Evolutionary conservation across 1,140 invertebrate genomes (phyloP).

Genomic region (Eumeta japonica): DNA sequence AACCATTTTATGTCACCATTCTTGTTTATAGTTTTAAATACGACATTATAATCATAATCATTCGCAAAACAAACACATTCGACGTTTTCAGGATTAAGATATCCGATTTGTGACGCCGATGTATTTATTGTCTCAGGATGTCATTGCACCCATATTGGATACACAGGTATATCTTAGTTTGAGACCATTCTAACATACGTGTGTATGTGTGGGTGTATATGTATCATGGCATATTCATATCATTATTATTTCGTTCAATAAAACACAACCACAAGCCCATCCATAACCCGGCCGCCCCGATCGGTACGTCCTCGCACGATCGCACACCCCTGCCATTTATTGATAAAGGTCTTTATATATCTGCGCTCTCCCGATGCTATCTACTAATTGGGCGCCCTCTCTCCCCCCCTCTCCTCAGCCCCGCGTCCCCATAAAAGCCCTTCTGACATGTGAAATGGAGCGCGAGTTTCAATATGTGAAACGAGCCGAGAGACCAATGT

Average conservation of each 20-base stretch:
- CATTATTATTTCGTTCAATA: background rate
- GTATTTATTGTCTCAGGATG: too few species aligned
- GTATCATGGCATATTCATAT: background rate
- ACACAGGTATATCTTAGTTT: too few species aligned
- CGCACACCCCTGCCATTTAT: conserved; percentile 1
- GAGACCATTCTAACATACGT: background rate
- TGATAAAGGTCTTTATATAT: conserved; percentile 1
- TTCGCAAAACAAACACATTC: too few species aligned
- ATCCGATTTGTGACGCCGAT: too few species aligned
- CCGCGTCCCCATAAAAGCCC: conserved; percentile 26
- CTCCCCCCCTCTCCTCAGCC: conserved; percentile 18
- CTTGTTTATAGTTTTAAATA: too few species aligned
- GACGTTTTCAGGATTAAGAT: too few species aligned
- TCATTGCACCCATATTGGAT: too few species aligned
- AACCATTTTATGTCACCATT: too few species aligned
- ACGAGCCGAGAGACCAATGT: conserved; percentile 9
- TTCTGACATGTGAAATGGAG: conserved; percentile 22
- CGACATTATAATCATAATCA: too few species aligned
- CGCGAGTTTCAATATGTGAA: conserved; percentile 15
- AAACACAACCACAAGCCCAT: too few species aligned
- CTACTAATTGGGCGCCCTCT: conserved; percentile 22
- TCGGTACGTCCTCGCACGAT: conserved; percentile 1
- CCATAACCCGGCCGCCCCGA: too few species aligned
- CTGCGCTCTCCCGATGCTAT: conserved; percentile 16
- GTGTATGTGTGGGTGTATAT: background rate